Percentiles rank a stretch among this genome's conserved stretches.
Evolutionary conservation across 2,113 vertebrate genomes (phyloP).

Genomic region (Brachyistius frenatus): DNA sequence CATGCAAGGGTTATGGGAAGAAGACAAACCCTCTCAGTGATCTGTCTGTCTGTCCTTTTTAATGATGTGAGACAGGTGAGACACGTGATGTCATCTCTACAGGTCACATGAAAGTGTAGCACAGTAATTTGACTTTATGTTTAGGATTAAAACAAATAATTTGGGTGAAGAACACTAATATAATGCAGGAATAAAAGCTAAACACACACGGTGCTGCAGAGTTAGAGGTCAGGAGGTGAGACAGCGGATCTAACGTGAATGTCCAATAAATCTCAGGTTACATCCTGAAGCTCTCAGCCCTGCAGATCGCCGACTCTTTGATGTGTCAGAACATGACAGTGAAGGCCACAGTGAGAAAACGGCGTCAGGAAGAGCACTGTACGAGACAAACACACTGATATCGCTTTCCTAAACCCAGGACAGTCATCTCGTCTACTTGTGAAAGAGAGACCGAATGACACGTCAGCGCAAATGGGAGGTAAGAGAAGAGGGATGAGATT

Average conservation of each 20-base stretch:
- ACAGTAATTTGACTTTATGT: background rate
- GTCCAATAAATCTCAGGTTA: constrained; percentile 80
- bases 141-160: constrained; percentile 13
- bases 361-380: background rate
- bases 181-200: constrained; percentile 22
- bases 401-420: constrained; percentile 39
- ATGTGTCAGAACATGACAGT: constrained; percentile 56
- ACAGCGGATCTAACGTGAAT: constrained; percentile 65
- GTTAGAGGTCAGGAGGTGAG: constrained; percentile 52
- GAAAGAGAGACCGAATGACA: constrained; percentile 21
- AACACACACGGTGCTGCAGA: constrained; percentile 34
- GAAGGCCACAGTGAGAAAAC: constrained; percentile 53
- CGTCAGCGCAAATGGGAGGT: constrained; percentile 19
- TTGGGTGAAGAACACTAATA: constrained; percentile 1
- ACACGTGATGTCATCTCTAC: background rate
- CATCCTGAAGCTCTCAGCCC: constrained; percentile 52
- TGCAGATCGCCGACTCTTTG: constrained; percentile 55
- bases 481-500: constrained; percentile 2
- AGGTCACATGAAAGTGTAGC: background rate
- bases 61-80: background rate
- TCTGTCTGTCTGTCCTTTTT: background rate
- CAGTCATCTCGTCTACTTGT: constrained; percentile 4
- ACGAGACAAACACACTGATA: constrained; percentile 16
- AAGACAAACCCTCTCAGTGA: constrained; percentile 13
- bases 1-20: constrained; percentile 73